Base-by-base conservation (phyloP, 2,113 vertebrate genomes). In the Charina bottae region DNA sequence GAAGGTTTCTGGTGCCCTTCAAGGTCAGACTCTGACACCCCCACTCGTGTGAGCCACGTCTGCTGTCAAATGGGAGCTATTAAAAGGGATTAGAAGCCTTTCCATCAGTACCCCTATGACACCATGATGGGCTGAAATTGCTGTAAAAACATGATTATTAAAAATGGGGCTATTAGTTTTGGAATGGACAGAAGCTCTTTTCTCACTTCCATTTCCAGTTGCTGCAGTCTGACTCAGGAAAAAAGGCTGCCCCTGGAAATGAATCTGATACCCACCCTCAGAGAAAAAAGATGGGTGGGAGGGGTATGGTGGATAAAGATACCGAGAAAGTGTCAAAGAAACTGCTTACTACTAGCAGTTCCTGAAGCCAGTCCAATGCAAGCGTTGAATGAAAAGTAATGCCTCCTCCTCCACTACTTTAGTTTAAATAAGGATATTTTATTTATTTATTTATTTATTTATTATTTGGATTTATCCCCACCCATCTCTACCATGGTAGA, bases 81-180 rank as follows among this genome's bases (percentile, higher is more conserved):
- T 96, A 96, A 93, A 93, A 93, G 90, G 96, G 95, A 96, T 97
- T 97, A 96, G 95, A 96, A 0, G 93, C 95, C 91, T 95, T 96
- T 96, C 92, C 95, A 89, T 96, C 95, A 95, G 93, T 96, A 94
- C 90, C 95, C 95, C 92, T 0, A 94, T 96, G 97, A 97, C 96
- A 97, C 93, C 23, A 6, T 96, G 96, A 97, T 97, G 94, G 95
- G 90, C 37, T 95, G 95, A 96, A 97, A 97, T 97, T 97, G 97
- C 96, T 97, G 93, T 62, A 72, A 95, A 97, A 97, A 97, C 95
- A 97, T 97, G 95, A 96, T 97, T 97, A 97, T 97, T 97, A 96
- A 96, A 96, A 97, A 97, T 95, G 95, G 95, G 89, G 89, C 97
- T 97, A 96, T 97, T 97, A 97, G 95, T 93, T 95, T 93, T 92